Evolutionary conservation across 2,113 vertebrate species (phyloP).

Genomic region (Typhlomys cinereus): DNA sequence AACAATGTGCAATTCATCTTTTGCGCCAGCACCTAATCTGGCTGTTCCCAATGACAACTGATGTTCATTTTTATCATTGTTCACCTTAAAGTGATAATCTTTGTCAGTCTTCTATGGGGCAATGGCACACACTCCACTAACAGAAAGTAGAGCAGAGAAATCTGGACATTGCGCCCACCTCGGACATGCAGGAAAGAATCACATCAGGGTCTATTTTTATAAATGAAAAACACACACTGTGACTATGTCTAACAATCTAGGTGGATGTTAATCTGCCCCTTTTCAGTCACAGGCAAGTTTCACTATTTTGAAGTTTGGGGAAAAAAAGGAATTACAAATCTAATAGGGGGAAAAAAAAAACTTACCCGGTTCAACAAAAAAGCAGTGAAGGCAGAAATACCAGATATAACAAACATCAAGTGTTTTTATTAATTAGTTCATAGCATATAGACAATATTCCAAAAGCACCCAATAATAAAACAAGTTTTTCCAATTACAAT

Average conservation of each 20-base stretch:
- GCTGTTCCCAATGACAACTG: too few relatives aligned
- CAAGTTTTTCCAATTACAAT: conserved; percentile 64
- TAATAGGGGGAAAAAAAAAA: conserved; percentile 29
- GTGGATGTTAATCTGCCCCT: background rate
- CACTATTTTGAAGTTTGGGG: conserved; percentile 32
- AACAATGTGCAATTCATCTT: too few relatives aligned
- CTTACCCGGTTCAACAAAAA: background rate
- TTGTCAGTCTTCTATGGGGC: too few relatives aligned
- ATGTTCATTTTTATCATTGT: background rate
- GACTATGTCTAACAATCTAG: background rate
- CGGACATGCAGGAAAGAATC: too few relatives aligned
- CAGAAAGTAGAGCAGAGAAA: too few relatives aligned
- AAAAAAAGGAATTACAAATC: background rate
- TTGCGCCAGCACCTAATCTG: too few relatives aligned
- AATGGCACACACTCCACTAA: too few relatives aligned
- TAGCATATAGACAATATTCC: background rate
- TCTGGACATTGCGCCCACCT: too few relatives aligned
- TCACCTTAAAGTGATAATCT: background rate
- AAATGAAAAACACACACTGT: conserved; percentile 19
- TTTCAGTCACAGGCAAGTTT: background rate
- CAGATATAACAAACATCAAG: background rate
- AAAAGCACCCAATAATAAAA: conserved; percentile 59
- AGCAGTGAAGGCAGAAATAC: background rate
- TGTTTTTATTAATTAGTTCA: conserved; percentile 50
- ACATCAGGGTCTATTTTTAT: background rate